phyloP scores from a whole-genome alignment of 1,140 invertebrate species.

The Phthorimaea operculella region DNA sequence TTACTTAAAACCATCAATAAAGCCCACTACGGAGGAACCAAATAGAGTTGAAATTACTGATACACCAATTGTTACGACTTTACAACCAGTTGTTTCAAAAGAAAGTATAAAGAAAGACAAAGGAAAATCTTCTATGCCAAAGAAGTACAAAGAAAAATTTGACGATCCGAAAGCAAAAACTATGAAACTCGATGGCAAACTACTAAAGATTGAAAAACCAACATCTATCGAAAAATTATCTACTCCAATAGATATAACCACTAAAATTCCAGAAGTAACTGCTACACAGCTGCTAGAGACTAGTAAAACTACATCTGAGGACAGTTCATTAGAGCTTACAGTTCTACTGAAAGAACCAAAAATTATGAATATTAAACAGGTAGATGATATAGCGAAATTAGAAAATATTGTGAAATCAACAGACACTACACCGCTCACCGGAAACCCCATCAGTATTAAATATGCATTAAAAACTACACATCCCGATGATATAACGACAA shows the following conservation, averaged over 20 bases:
- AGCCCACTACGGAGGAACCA: constrained; percentile 14
- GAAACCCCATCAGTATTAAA: neutral
- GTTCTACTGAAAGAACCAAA: neutral
- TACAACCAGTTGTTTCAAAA: constrained; percentile 16
- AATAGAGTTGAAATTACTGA: constrained; percentile 10
- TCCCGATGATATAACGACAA: neutral
- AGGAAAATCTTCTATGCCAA: constrained; percentile 34
- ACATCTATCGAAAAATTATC: constrained; percentile 9
- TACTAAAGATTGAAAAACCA: constrained; percentile 12
- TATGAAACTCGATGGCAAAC: constrained; percentile 18
- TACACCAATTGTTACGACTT: constrained; percentile 11
- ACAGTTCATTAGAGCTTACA: neutral
- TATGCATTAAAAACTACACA: constrained; percentile 9
- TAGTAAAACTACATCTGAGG: neutral
- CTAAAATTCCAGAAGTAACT: neutral
- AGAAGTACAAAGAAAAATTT: constrained; percentile 48
- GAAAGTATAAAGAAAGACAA: constrained; percentile 27
- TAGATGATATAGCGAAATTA: neutral
- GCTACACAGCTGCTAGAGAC: neutral
- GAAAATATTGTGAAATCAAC: neutral
- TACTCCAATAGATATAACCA: neutral
- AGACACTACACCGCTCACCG: neutral
- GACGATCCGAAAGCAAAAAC: constrained; percentile 25
- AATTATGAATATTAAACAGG: neutral
- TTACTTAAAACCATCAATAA: constrained; percentile 12